Conservation (phyloP, 2,797 vertebrate genomes). For the Brachymystax lenok region DNA sequence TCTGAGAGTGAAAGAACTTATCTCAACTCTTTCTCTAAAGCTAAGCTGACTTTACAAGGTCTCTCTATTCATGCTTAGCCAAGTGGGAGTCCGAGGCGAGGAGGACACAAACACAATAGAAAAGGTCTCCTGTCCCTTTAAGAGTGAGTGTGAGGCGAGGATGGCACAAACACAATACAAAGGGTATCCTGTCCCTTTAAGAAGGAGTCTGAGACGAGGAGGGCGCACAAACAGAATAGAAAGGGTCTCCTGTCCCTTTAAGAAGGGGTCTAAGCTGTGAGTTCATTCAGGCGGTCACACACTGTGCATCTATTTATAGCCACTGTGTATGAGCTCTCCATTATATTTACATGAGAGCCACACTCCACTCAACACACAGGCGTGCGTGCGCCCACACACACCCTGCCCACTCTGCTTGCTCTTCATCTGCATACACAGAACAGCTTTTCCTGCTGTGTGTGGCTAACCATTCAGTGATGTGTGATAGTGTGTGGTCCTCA, state of each 20-base stretch:
- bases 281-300: conserved; percentile 48
- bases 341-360: conserved; percentile 52
- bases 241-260: conserved; percentile 39
- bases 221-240: too few species aligned
- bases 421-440: conserved; percentile 18
- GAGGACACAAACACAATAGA: not conserved
- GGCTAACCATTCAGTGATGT: conserved; percentile 17
- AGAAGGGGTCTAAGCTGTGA: conserved; percentile 21
- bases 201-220: conserved; percentile 12
- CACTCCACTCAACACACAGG: not conserved
- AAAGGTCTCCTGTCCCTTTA: conserved; percentile 39
- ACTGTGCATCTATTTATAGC: conserved; percentile 56
- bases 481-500: conserved; percentile 20
- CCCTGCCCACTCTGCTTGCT: conserved; percentile 42
- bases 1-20: not conserved
- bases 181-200: conserved; percentile 41
- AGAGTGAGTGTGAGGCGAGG: conserved; percentile 13
- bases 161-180: too few species aligned
- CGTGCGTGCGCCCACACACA: conserved; percentile 21
- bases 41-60: not conserved
- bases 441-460: conserved; percentile 33
- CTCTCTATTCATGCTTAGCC: not conserved
- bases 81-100: not conserved
- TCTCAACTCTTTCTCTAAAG: conserved; percentile 7
- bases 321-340: conserved; percentile 50